Evolutionary conservation across 1,140 invertebrate species (phyloP).

Genomic region (Araneus ventricosus): DNA sequence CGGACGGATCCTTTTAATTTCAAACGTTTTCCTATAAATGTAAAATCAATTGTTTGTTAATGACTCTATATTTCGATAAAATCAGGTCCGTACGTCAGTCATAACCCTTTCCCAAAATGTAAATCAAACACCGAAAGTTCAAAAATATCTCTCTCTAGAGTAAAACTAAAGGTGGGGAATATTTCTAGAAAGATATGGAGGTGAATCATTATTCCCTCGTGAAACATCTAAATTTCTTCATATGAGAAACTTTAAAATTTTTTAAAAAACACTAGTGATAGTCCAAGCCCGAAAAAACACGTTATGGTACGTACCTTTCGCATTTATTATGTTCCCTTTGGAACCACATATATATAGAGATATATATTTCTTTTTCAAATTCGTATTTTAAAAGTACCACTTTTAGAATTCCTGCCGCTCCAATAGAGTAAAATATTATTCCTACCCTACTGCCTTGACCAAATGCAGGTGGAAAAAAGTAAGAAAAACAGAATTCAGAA

Average conservation of each 20-base stretch:
- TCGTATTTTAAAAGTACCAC: neutral
- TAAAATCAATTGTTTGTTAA: too few relatives aligned
- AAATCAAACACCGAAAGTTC: too few relatives aligned
- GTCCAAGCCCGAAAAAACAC: neutral
- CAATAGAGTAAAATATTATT: neutral
- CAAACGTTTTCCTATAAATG: too few relatives aligned
- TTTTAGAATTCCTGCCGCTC: neutral
- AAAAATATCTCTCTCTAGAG: neutral
- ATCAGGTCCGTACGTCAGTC: too few relatives aligned
- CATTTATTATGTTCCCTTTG: neutral
- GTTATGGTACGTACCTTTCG: neutral
- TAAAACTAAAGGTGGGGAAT: neutral
- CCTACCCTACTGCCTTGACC: neutral
- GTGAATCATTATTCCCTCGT: neutral
- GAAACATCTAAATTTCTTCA: neutral
- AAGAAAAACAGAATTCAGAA: too few relatives aligned
- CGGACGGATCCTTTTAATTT: too few relatives aligned
- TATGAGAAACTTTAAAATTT: neutral
- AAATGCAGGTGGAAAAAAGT: neutral
- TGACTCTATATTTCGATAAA: too few relatives aligned
- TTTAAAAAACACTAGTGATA: neutral
- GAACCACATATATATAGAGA: neutral
- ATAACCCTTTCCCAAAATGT: too few relatives aligned
- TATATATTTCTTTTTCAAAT: neutral
- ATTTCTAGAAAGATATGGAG: neutral